Evolutionary conservation across 1,140 invertebrate genomes (phyloP).

Genomic region (honey bee (Apis mellifera)): DNA sequence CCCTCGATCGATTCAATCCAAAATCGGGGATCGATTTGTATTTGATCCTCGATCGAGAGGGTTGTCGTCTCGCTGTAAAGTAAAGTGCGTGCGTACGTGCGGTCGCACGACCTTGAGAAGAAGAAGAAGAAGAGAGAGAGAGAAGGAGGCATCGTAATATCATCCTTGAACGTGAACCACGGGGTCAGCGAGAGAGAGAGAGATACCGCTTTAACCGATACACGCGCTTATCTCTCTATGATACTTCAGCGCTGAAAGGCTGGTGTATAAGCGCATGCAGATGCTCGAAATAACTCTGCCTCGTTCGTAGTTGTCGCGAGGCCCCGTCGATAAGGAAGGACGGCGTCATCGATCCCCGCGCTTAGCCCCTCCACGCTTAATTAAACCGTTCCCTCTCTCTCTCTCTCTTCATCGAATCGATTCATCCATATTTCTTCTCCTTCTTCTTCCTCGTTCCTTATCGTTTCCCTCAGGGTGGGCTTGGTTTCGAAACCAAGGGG

Average conservation of each 20-base stretch:
- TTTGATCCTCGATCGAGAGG: not conserved
- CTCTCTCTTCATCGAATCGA: no score
- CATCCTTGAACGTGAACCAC: slow-evolving; percentile 51
- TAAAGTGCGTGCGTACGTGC: not conserved
- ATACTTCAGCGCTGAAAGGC: slow-evolving; percentile 38
- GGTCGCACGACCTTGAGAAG: slow-evolving; percentile 22
- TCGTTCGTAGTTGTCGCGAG: slow-evolving; percentile 15
- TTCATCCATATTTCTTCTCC: no score
- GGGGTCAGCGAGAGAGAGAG: not conserved
- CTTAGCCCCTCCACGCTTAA: slow-evolving; percentile 19
- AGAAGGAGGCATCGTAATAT: not conserved
- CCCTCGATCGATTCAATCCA: no score
- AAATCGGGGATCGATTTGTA: no score
- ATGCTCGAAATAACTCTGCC: slow-evolving; percentile 43
- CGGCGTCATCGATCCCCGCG: slow-evolving; percentile 32
- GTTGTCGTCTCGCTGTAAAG: not conserved
- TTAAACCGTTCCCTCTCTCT: slow-evolving; percentile 26
- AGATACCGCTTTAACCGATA: slow-evolving; percentile 23
- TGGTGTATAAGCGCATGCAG: slow-evolving; percentile 47
- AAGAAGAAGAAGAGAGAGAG: not conserved
- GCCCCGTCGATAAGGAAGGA: slow-evolving; percentile 17
- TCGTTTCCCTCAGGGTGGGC: no score
- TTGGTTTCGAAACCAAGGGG: no score
- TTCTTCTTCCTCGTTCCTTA: no score
- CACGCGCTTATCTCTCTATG: slow-evolving; percentile 46